Conservation (phyloP, 2,888 invertebrate species). For the Malachius bipustulatus region DNA sequence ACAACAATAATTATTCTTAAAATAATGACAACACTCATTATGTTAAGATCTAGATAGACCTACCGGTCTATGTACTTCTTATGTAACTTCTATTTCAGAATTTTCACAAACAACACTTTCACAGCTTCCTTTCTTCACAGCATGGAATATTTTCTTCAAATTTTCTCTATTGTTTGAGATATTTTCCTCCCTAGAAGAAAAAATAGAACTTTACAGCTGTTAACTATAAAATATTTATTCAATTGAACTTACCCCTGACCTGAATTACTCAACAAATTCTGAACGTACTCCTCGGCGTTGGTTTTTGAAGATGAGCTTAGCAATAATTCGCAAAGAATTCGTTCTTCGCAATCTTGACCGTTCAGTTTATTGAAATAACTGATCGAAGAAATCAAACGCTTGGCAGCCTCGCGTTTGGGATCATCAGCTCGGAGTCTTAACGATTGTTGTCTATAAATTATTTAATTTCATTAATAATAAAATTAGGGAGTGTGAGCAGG, state of each 20-base stretch:
- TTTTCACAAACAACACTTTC: no score
- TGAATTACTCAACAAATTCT: slow-evolving; percentile 30
- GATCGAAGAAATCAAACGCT: slow-evolving; percentile 21
- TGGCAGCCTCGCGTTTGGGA: slow-evolving; percentile 15
- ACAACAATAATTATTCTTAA: no score
- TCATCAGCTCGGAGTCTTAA: slow-evolving; percentile 21
- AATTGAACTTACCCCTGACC: slow-evolving; percentile 26
- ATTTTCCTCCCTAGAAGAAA: slow-evolving; percentile 29
- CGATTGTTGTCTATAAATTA: slow-evolving; percentile 18
- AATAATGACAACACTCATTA: no score
- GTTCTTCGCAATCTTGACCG: slow-evolving; percentile 28
- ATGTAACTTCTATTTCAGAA: no score
- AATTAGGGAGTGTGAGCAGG: no score
- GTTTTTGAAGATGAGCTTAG: slow-evolving; percentile 27
- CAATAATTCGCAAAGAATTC: slow-evolving; percentile 30
- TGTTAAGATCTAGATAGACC: no score
- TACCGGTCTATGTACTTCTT: no score
- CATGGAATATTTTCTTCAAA: slow-evolving; percentile 31
- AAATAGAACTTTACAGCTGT: no score
- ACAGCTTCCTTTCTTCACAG: slow-evolving; percentile 32
- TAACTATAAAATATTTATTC: slow-evolving; percentile 3
- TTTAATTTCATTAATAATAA: no score
- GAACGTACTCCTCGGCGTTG: slow-evolving; percentile 28
- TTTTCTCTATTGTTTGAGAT: slow-evolving; percentile 28
- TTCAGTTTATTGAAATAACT: slow-evolving; percentile 24